These are phyloP conservation scores for Calliphora vicina DNA, from an alignment of 1,140 invertebrate genomes.

Conservation along the genomic window DNA sequence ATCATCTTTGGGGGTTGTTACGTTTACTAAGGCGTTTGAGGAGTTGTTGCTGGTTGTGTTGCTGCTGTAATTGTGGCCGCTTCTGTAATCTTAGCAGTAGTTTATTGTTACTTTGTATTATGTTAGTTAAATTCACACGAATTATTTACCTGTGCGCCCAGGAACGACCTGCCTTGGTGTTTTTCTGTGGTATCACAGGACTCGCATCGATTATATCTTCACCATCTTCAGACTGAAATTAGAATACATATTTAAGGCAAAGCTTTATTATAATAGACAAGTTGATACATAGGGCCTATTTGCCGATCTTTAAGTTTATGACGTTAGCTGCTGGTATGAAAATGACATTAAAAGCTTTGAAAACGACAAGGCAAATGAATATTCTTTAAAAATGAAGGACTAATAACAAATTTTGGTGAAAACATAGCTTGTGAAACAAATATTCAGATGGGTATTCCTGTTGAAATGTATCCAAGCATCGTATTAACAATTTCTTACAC, in stretches of 20 bases:
- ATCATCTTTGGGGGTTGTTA: neutral
- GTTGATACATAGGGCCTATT: too few species aligned
- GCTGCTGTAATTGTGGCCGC: neutral
- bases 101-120: neutral
- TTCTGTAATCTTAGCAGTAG: constrained; percentile 32
- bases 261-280: too few species aligned
- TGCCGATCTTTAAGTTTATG: too few species aligned
- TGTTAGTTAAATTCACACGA: neutral
- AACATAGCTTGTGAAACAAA: too few species aligned
- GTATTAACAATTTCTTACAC: too few species aligned
- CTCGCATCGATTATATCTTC: constrained; percentile 54
- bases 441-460: too few species aligned
- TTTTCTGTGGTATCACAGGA: constrained; percentile 41
- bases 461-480: too few species aligned
- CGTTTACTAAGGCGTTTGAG: neutral
- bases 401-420: too few species aligned
- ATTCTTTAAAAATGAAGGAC: too few species aligned
- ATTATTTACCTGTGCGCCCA: neutral
- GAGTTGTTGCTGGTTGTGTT: neutral
- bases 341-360: too few species aligned
- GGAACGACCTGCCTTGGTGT: neutral
- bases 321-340: too few species aligned
- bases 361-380: too few species aligned
- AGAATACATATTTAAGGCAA: neutral
- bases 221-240: neutral